These are phyloP conservation scores for Orius insidiosus DNA, from an alignment of 1,140 invertebrate genomes.

Conservation along the genomic window DNA sequence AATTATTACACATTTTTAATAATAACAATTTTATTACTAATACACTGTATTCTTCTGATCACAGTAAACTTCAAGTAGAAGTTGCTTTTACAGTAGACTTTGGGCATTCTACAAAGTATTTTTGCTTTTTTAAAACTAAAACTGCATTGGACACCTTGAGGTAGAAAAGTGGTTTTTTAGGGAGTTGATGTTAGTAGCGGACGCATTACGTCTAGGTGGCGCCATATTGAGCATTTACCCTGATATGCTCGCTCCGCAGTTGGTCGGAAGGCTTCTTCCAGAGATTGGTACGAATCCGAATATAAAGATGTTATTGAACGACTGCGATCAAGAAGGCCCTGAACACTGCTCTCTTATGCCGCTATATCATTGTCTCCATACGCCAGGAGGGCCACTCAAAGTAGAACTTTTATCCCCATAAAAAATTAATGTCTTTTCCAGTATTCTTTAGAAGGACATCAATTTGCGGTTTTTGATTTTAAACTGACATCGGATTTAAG, in stretches of 20 bases:
- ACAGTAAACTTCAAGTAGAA: no score
- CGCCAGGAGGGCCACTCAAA: constrained; percentile 91
- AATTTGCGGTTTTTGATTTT: constrained; percentile 93
- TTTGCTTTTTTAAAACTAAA: no score
- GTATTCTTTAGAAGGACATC: constrained; percentile 94
- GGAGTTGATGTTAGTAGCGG: constrained; percentile 83
- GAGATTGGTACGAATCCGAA: constrained; percentile 73
- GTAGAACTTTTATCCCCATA: constrained; percentile 30
- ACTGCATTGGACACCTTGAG: no score
- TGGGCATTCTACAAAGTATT: no score
- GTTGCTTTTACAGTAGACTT: no score
- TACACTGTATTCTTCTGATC: no score
- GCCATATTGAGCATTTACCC: constrained; percentile 80
- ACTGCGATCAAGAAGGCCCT: constrained; percentile 75
- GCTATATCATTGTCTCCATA: constrained; percentile 87
- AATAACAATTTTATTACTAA: no score
- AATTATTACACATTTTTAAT: no score
- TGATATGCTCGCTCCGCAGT: constrained; percentile 88
- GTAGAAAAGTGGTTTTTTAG: no score
- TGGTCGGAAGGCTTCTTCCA: constrained; percentile 80
- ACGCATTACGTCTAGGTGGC: constrained; percentile 80
- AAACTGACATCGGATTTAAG: constrained; percentile 79
- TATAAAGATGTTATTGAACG: constrained; percentile 67
- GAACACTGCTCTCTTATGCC: constrained; percentile 80
- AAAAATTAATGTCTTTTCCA: constrained; percentile 26